phyloP scores from a whole-genome alignment of 2,113 vertebrate species.

The Sphaerodactylus townsendi region DNA sequence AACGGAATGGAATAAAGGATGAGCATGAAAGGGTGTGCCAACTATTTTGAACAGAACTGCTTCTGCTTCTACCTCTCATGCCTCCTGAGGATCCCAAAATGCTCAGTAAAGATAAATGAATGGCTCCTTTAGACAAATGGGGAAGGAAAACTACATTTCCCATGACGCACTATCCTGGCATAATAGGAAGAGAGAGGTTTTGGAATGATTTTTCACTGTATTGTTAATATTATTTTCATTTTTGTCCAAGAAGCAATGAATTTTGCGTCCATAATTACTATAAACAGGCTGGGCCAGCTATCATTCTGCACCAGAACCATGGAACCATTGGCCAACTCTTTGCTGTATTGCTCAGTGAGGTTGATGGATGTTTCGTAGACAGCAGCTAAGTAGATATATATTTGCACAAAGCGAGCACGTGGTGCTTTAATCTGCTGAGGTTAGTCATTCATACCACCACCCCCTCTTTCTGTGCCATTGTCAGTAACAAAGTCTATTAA shows the following conservation, averaged over 20 bases:
- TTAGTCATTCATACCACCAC: background rate
- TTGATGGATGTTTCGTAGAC: too few species aligned
- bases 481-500: background rate
- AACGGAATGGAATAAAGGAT: background rate
- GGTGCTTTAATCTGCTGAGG: background rate
- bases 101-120: constrained; percentile 33
- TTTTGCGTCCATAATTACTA: background rate
- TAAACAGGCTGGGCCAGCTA: background rate
- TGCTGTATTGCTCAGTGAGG: background rate
- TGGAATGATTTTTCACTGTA: background rate
- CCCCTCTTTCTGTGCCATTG: background rate
- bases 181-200: background rate
- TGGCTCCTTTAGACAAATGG: background rate
- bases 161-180: background rate
- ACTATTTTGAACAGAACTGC: too few species aligned
- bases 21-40: background rate
- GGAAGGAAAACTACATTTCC: background rate
- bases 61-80: constrained; percentile 4
- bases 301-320: background rate
- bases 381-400: background rate
- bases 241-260: background rate
- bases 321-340: background rate
- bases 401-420: background rate
- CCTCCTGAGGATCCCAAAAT: background rate
- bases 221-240: background rate